These are phyloP conservation scores for Romanomermis culicivorax DNA, from an alignment of 2,888 invertebrate species.

Conservation along the genomic window DNA sequence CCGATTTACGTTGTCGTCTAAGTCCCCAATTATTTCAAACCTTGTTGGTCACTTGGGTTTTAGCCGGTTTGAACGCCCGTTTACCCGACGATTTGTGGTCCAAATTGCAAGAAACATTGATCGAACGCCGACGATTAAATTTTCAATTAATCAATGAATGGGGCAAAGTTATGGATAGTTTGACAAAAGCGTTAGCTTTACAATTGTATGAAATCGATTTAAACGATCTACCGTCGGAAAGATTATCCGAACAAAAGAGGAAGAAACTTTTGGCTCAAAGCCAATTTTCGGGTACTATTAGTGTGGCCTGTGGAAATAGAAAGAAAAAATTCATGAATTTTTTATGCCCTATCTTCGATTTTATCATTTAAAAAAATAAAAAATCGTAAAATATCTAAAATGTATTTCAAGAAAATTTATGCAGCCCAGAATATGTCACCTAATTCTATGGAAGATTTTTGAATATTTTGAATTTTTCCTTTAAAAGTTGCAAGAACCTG, in stretches of 20 bases:
- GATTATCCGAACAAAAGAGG: constrained; percentile 50
- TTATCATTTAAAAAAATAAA: too few relatives aligned
- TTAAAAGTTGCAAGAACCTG: too few relatives aligned
- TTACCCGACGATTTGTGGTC: constrained; percentile 78
- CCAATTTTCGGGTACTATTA: too few relatives aligned
- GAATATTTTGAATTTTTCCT: too few relatives aligned
- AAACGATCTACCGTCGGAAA: constrained; percentile 56
- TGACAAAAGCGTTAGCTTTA: constrained; percentile 75
- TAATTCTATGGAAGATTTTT: too few relatives aligned
- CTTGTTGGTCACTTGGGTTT: constrained; percentile 88
- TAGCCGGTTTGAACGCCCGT: constrained; percentile 77
- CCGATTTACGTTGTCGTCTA: neutral
- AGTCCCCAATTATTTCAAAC: constrained; percentile 46
- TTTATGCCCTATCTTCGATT: too few relatives aligned
- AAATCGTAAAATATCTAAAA: too few relatives aligned
- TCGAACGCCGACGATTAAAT: neutral
- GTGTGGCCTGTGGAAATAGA: too few relatives aligned
- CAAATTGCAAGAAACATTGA: constrained; percentile 40
- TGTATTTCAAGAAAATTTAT: too few relatives aligned
- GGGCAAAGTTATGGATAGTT: constrained; percentile 51
- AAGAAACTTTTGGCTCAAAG: neutral
- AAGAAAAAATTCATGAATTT: too few relatives aligned
- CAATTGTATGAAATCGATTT: constrained; percentile 85
- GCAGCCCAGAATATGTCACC: too few relatives aligned
- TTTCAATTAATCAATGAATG: constrained; percentile 13